phyloP scores from a whole-genome alignment of 2,113 vertebrate genomes.

The Chiloscyllium plagiosum region DNA sequence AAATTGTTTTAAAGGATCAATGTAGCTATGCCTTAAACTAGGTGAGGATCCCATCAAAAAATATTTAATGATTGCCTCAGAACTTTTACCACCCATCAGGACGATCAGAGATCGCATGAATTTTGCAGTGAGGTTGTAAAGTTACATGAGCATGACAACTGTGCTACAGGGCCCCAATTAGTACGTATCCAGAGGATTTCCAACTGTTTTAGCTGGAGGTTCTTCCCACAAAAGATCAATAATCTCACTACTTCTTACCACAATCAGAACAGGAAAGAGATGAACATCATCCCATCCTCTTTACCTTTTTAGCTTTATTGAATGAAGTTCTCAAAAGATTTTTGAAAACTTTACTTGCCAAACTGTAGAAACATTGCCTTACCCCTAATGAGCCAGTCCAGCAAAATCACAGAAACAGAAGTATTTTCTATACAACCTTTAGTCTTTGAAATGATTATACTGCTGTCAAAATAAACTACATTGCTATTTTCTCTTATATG shows the following conservation, averaged over 20 bases:
- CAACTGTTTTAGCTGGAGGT: not conserved
- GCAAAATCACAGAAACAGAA: conserved; percentile 2
- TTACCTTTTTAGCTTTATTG: not conserved
- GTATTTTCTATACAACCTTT: not conserved
- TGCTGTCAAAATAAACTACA: not conserved
- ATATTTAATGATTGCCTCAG: not conserved
- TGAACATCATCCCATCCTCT: not conserved
- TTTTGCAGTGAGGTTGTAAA: not conserved
- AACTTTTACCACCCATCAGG: not conserved
- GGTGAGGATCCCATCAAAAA: not conserved
- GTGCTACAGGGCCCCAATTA: not conserved
- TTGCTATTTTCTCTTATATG: not conserved
- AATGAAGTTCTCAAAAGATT: not conserved
- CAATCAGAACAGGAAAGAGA: not conserved
- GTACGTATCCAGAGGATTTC: not conserved
- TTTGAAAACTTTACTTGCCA: not conserved
- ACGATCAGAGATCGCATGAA: not conserved
- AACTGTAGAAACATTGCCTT: not conserved
- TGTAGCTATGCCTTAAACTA: not conserved
- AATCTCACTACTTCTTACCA: not conserved
- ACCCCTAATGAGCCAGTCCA: not conserved
- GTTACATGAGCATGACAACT: not conserved
- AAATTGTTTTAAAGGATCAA: not conserved
- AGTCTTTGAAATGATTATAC: not conserved
- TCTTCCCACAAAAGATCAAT: not conserved